These are phyloP conservation scores for Suncus etruscus DNA, from an alignment of 2,113 vertebrate species.

Conservation along the genomic window DNA sequence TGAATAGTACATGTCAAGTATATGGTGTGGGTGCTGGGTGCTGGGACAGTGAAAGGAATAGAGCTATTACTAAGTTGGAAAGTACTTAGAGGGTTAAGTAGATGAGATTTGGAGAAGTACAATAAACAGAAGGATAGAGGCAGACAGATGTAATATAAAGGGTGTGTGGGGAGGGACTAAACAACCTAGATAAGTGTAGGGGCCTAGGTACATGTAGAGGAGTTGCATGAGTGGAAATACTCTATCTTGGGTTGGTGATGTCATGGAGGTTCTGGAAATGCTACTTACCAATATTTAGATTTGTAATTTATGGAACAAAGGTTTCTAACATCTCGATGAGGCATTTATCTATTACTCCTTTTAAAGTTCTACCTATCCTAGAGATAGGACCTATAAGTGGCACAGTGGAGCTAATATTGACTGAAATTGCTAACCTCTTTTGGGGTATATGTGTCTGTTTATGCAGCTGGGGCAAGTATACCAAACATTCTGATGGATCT, in stretches of 20 bases:
- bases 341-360: background rate
- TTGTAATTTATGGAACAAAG: background rate
- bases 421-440: background rate
- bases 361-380: background rate
- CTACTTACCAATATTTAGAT: background rate
- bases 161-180: too few species aligned
- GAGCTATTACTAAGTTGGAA: background rate
- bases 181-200: too few species aligned
- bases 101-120: background rate
- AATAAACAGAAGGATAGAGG: background rate
- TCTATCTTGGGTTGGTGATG: background rate
- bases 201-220: fast-evolving
- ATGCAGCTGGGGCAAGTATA: background rate
- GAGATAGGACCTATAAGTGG: background rate
- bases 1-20: constrained; percentile 26
- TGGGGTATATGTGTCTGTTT: background rate
- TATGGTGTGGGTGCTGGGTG: background rate
- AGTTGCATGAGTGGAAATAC: background rate
- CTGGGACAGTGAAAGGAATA: background rate
- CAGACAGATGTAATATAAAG: background rate
- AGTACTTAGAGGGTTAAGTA: background rate
- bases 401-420: background rate
- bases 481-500: fast-evolving
- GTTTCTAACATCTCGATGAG: background rate
- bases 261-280: background rate